phyloP scores from a whole-genome alignment of 2,113 vertebrate genomes.

The Tricholaema leucomelas region DNA sequence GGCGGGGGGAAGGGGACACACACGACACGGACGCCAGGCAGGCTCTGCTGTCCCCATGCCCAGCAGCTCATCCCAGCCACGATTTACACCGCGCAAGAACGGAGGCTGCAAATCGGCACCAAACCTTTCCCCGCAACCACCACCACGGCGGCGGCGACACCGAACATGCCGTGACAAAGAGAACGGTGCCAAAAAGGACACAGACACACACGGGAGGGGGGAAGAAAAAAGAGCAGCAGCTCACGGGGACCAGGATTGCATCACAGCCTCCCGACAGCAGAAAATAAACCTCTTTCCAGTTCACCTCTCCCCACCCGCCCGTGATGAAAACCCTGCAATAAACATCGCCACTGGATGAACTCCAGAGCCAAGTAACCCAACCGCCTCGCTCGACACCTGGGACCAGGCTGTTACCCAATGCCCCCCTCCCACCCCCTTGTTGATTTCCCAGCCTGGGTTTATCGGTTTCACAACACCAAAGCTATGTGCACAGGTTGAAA shows the following conservation, averaged over 20 bases:
- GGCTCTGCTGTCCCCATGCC: background rate
- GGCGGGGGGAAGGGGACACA: background rate
- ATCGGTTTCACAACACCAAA: background rate
- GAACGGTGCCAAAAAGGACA: background rate
- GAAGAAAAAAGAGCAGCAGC: background rate
- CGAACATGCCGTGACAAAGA: background rate
- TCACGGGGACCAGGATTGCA: background rate
- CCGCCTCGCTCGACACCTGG: constrained; percentile 32
- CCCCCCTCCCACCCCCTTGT: background rate
- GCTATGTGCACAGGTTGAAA: background rate
- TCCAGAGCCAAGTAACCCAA: constrained; percentile 47
- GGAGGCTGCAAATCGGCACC: background rate
- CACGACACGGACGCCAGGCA: background rate
- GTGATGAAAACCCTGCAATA: constrained; percentile 29
- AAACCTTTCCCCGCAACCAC: no score
- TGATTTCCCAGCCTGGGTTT: background rate
- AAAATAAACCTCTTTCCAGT: background rate
- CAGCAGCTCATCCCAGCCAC: background rate
- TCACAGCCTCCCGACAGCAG: background rate
- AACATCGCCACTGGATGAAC: constrained; percentile 7
- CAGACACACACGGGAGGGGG: background rate
- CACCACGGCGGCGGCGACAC: background rate
- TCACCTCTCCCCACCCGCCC: background rate
- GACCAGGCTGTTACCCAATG: constrained; percentile 51
- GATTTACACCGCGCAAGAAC: background rate